Conservation (phyloP, 2,113 vertebrate species). For the Bothrops jararaca region DNA sequence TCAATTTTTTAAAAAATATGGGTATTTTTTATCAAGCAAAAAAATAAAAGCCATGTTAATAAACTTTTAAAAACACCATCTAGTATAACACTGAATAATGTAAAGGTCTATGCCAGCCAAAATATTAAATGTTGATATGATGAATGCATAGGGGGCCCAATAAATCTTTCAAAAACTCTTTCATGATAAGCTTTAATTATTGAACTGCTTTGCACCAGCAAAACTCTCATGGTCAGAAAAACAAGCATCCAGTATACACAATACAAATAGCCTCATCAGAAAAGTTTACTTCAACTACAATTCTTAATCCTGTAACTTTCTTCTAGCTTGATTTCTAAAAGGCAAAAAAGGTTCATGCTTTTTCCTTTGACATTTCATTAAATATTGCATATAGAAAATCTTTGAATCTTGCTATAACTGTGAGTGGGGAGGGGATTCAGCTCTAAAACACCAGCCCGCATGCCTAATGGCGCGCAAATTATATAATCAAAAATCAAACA, state of each 20-base stretch:
- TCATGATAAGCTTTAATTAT: conserved; percentile 7
- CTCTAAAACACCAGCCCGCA: too few relatives aligned
- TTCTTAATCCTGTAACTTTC: conserved; percentile 48
- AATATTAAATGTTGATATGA: background rate
- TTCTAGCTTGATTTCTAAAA: conserved; percentile 40
- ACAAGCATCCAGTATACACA: conserved; percentile 19
- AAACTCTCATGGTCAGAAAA: conserved; percentile 22
- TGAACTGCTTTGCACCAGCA: conserved; percentile 16
- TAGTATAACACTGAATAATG: background rate
- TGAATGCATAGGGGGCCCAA: background rate
- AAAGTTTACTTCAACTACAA: conserved; percentile 51
- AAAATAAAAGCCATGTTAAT: background rate
- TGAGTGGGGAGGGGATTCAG: too few relatives aligned
- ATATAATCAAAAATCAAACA: too few relatives aligned
- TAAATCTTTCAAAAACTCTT: background rate
- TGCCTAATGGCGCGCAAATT: too few relatives aligned
- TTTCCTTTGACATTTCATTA: conserved; percentile 38
- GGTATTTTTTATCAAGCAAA: background rate
- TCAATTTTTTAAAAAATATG: background rate
- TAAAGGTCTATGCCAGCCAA: background rate
- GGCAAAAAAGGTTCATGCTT: conserved; percentile 27
- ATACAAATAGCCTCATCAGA: conserved; percentile 28
- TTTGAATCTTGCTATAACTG: too few relatives aligned
- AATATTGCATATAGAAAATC: conserved; percentile 38
- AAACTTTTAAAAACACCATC: background rate